Conservation (phyloP, 2,797 vertebrate species). For the Xenentodon cancila region DNA sequence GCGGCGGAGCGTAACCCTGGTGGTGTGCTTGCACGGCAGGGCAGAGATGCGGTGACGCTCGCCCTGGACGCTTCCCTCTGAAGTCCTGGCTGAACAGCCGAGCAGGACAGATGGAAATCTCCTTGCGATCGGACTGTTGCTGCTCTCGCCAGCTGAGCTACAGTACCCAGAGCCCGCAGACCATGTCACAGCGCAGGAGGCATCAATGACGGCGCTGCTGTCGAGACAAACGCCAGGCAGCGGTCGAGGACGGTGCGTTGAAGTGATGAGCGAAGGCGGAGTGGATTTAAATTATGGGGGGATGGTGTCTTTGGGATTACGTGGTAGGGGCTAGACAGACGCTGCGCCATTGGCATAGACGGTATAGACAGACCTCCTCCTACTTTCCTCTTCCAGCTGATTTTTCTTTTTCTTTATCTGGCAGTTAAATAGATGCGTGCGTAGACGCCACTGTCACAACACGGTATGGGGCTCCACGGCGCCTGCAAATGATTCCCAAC, state of each 20-base stretch:
- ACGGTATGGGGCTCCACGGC: too few relatives aligned
- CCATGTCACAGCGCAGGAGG: slow-evolving; percentile 72
- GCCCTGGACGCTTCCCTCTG: not conserved
- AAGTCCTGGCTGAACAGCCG: not conserved
- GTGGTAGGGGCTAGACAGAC: slow-evolving; percentile 78
- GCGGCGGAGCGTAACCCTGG: not conserved
- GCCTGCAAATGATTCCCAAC: too few relatives aligned
- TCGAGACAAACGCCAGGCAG: slow-evolving; percentile 41
- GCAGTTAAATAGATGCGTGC: not conserved
- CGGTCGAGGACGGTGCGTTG: slow-evolving; percentile 43
- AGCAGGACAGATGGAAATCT: not conserved
- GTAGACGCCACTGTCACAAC: too few relatives aligned
- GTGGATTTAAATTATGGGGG: slow-evolving; percentile 79
- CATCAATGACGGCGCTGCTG: slow-evolving; percentile 53
- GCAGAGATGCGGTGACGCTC: not conserved
- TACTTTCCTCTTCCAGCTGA: not conserved
- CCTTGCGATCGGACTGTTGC: not conserved
- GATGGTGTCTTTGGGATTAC: slow-evolving; percentile 78
- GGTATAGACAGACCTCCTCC: slow-evolving; percentile 61
- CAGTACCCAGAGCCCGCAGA: slow-evolving; percentile 69
- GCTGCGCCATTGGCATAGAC: slow-evolving; percentile 74
- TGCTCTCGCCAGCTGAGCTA: slow-evolving; percentile 41
- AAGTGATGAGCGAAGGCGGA: slow-evolving; percentile 56
- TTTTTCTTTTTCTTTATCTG: not conserved
- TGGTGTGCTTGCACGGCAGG: too few relatives aligned